Evolutionary conservation across 2,797 vertebrate genomes (phyloP), one percentile per base, ranked within the genome.

Genomic region (Hapalemur alaotrensis): DNA sequence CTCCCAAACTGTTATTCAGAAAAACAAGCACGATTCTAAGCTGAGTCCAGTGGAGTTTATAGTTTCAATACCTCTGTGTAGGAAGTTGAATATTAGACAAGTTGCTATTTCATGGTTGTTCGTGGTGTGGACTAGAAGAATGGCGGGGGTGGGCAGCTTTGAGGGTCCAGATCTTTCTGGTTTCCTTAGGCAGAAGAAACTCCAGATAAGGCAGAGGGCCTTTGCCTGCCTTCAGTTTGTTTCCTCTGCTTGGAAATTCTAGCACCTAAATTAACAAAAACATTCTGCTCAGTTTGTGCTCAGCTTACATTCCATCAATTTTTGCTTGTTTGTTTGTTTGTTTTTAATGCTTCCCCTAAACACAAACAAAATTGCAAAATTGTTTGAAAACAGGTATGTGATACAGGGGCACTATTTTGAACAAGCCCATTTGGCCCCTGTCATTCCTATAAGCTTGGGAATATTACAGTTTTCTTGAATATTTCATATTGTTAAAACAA

Each of bases 1-100:
- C 70, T 95, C 59, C 67, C 59, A 84, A 43, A 89, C 10, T 89
- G 28, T 89, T 35, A 65, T 43, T 93, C 70, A 65, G 50, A 73
- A 95, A 85, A 85, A 73, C 43, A 89, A 94, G 35, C 35, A 84
- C 6, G 20, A 59, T 17, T 65, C 73, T 43, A 85, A 90, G 28
- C 50, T 23, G 14, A 87, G 25, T 81, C 1, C 76, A 79, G 11
- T 1, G 30, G 20, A 32, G 30, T 38, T 59, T 32, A 52, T 25
- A 28, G 12, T 48, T 86, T 93, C 30, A 69, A 63, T 35, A 35
- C 4, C 46, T 72, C 17, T 5, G 0, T 14, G 30, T 13, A 69
- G 78, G 70, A 54, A 85, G 78, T 30, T 2, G 0, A 72, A 69
- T 12, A 52, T 35, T 87, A 78, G 9, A 65, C 30, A 52, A 54